Percentiles rank a stretch among this genome's conserved stretches.
phyloP scores from a whole-genome alignment of 2,888 invertebrate genomes.

The Morpho achilles region DNA sequence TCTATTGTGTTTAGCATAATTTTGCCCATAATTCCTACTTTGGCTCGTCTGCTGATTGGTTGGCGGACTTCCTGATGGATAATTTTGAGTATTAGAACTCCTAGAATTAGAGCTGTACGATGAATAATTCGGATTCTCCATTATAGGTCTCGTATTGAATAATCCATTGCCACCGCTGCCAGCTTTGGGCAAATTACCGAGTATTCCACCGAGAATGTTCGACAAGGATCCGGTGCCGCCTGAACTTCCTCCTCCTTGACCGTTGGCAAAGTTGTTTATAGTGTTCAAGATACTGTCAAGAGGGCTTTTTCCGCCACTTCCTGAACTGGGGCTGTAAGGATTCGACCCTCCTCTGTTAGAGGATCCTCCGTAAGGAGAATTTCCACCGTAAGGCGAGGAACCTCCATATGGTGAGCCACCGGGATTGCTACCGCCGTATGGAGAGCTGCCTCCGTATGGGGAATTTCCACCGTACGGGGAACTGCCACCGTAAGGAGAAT shows the following conservation, averaged over 20 bases:
- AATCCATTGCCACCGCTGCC: conserved; percentile 52
- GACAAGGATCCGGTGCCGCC: conserved; percentile 39
- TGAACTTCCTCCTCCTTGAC: conserved; percentile 27
- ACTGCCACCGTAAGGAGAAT: conserved; percentile 15
- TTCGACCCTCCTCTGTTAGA: conserved; percentile 31
- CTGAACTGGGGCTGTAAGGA: conserved; percentile 19
- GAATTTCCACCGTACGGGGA: conserved; percentile 21
- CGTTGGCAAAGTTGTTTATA: conserved; percentile 26
- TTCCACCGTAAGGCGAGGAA: conserved; percentile 39
- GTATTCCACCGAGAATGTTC: conserved; percentile 61
- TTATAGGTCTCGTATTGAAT: conserved; percentile 67
- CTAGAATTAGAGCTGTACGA: conserved; percentile 57
- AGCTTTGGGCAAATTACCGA: conserved; percentile 58
- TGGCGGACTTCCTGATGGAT: conserved; percentile 62
- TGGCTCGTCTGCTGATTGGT: conserved; percentile 49
- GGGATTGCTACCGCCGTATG: conserved; percentile 35
- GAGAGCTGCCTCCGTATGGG: conserved; percentile 28
- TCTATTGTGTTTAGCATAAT: conserved; percentile 42
- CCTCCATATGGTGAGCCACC: conserved; percentile 40
- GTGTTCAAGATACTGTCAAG: conserved; percentile 26
- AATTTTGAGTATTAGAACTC: conserved; percentile 61
- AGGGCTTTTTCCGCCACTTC: conserved; percentile 26
- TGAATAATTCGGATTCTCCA: conserved; percentile 67
- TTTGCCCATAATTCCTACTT: conserved; percentile 59
- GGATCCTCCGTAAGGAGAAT: conserved; percentile 32